These are phyloP conservation scores for Troides helena DNA, from an alignment of 2,888 invertebrate genomes.

Conservation along the genomic window DNA sequence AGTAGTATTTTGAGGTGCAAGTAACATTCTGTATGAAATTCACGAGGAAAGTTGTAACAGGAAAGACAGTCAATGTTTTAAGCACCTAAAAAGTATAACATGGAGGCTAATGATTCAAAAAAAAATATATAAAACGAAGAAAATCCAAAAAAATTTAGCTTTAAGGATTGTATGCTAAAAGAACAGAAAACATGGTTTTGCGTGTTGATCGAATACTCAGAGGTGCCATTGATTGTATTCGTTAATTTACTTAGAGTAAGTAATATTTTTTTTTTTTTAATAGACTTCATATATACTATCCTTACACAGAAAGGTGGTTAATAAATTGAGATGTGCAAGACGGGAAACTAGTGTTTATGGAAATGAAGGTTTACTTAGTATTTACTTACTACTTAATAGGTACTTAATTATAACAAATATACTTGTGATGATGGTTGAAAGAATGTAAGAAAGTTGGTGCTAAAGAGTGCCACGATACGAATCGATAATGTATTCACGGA, in stretches of 20 bases:
- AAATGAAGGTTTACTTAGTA: neutral
- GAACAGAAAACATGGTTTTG: neutral
- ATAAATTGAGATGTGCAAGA: neutral
- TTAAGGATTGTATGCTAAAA: neutral
- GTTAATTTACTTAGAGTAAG: neutral
- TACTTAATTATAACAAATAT: neutral
- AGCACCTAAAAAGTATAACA: neutral
- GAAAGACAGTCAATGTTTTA: neutral
- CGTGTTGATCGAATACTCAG: neutral
- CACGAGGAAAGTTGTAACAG: neutral
- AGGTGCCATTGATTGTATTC: constrained; percentile 2
- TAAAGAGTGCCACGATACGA: neutral
- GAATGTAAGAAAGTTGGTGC: constrained; percentile 2
- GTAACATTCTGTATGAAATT: neutral
- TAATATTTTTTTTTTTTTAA: neutral
- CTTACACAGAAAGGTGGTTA: neutral
- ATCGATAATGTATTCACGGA: constrained; percentile 7
- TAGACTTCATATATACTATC: neutral
- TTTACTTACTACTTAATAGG: neutral
- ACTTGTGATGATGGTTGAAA: neutral
- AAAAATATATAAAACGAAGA: neutral
- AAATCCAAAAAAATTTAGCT: constrained; percentile 22
- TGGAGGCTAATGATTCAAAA: neutral
- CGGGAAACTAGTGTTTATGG: neutral
- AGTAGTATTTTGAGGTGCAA: neutral